phyloP scores from a whole-genome alignment of 2,888 invertebrate genomes.

The Ametastegia equiseti region DNA sequence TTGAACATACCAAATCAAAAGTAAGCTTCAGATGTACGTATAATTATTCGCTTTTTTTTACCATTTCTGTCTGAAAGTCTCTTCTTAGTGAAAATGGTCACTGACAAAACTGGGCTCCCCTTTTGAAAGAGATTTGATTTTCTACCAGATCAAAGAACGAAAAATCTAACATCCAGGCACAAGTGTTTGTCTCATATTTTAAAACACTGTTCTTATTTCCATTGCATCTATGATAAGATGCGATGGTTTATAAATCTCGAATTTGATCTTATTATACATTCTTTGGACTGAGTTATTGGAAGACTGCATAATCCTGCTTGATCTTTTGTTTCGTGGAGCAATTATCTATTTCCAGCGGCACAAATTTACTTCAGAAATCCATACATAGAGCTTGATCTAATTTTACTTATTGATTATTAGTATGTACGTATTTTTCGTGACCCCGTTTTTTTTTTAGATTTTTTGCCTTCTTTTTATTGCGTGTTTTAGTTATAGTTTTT shows the following conservation, averaged over 20 bases:
- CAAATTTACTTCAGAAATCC: constrained; percentile 13
- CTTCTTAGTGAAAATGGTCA: too few relatives aligned
- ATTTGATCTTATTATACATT: background rate
- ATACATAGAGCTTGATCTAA: background rate
- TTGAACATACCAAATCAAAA: too few relatives aligned
- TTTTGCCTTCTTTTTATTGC: constrained; percentile 25
- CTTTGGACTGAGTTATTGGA: background rate
- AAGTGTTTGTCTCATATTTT: background rate
- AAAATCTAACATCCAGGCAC: background rate
- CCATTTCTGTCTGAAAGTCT: too few relatives aligned
- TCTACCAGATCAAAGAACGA: background rate
- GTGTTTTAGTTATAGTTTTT: constrained; percentile 34
- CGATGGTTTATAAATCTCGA: too few relatives aligned
- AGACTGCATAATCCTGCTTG: background rate
- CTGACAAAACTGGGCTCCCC: constrained; percentile 58
- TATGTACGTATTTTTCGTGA: constrained; percentile 52
- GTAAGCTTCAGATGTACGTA: too few relatives aligned
- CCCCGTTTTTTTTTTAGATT: constrained; percentile 28
- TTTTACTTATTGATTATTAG: background rate
- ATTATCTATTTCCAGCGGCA: background rate
- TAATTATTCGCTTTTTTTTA: too few relatives aligned
- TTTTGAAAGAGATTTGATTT: background rate
- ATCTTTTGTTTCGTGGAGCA: background rate
- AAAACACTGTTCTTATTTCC: background rate
- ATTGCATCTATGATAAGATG: too few relatives aligned